Evolutionary conservation across 2,888 invertebrate genomes (phyloP).

Genomic region (Diplolepis rosae): DNA sequence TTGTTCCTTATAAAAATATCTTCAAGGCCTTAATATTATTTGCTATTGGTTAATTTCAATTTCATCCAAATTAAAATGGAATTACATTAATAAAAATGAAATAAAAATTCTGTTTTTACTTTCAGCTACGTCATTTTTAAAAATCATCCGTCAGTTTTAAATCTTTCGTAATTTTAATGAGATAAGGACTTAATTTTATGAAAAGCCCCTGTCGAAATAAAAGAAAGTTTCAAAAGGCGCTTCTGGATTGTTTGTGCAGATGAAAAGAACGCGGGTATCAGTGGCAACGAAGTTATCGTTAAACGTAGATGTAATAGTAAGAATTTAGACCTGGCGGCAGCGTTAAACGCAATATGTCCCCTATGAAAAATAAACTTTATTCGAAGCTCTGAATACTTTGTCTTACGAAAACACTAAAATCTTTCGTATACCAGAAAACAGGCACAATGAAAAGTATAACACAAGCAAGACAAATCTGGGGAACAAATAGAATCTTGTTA

Average conservation of each 20-base stretch:
- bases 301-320: slow-evolving; percentile 47
- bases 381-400: slow-evolving; percentile 7
- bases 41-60: neutral
- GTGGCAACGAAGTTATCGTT: slow-evolving; percentile 52
- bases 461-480: slow-evolving; percentile 22
- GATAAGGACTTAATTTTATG: slow-evolving; percentile 13
- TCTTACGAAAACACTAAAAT: slow-evolving; percentile 3
- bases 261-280: slow-evolving; percentile 46
- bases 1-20: slow-evolving; percentile 14
- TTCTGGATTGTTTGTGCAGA: slow-evolving; percentile 44
- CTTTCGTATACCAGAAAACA: slow-evolving; percentile 54
- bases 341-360: slow-evolving; percentile 5
- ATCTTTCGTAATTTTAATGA: slow-evolving; percentile 30
- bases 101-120: neutral
- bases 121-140: slow-evolving; percentile 8
- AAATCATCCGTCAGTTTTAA: slow-evolving; percentile 23
- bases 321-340: slow-evolving; percentile 36
- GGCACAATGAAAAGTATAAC: slow-evolving; percentile 42
- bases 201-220: neutral
- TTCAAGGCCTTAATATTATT: slow-evolving; percentile 27
- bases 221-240: slow-evolving; percentile 31
- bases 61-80: neutral
- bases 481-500: slow-evolving; percentile 34
- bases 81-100: neutral
- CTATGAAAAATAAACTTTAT: slow-evolving; percentile 1